phyloP scores from a whole-genome alignment of 2,888 invertebrate species.

The Xanthia icteritia region DNA sequence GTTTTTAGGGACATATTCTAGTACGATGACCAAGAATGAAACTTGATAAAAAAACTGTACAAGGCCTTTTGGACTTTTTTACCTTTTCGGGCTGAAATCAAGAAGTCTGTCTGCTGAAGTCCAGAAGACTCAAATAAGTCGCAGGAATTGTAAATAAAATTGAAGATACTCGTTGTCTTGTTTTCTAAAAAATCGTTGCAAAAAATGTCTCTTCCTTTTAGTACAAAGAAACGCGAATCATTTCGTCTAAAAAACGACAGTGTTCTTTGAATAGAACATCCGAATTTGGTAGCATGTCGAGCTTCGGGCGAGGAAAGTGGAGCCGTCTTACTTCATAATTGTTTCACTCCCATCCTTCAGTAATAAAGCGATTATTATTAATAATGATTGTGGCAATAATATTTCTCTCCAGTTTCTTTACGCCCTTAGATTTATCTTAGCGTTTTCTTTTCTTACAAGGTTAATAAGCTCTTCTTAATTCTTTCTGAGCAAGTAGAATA shows the following conservation, averaged over 20 bases:
- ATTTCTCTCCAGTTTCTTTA: slow-evolving; percentile 33
- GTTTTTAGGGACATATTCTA: neutral
- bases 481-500: slow-evolving; percentile 15
- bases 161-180: neutral
- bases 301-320: slow-evolving; percentile 13
- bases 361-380: slow-evolving; percentile 48
- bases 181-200: neutral
- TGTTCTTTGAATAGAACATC: slow-evolving; percentile 39
- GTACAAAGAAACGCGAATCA: slow-evolving; percentile 30
- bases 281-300: slow-evolving; percentile 27
- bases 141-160: neutral
- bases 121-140: neutral
- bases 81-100: neutral
- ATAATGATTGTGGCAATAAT: slow-evolving; percentile 45
- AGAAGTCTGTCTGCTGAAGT: neutral
- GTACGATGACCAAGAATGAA: too few species aligned
- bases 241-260: slow-evolving; percentile 28
- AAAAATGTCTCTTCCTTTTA: neutral
- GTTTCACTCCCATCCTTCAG: slow-evolving; percentile 24
- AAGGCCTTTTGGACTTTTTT: neutral
- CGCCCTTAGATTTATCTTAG: slow-evolving; percentile 17
- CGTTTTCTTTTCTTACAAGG: slow-evolving; percentile 12
- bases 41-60: neutral
- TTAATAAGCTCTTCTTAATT: slow-evolving; percentile 16
- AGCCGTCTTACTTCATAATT: slow-evolving; percentile 33